Evolutionary conservation across 1,140 invertebrate species (phyloP), one percentile per base, ranked within the genome.

Genomic region (Anadara kagoshimensis): DNA sequence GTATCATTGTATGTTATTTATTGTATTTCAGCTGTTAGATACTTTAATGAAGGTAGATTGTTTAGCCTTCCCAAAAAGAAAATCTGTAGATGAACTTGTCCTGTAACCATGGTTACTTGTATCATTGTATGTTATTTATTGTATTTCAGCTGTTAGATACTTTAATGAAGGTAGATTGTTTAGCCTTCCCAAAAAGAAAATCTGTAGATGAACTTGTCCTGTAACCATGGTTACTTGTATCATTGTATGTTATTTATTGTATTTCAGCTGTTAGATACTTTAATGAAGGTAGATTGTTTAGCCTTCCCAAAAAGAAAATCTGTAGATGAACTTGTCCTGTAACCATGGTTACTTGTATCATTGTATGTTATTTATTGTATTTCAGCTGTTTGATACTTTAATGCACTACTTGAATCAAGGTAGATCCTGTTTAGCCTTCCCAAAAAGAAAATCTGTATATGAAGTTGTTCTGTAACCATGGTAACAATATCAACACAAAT

Each of bases 31-130:
- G 45, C 45, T 11, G 91, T 97, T 81, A 93, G 94, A 63, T 95
- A 94, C 71, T 90, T 98, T 67, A 94, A 96, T 85, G 92, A 95
- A 76, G 96, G 96, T 49, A 91, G 96, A 53, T 95, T 94, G 95
- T 82, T 91, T 98, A 80, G 94, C 97, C 65, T 93, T 97, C 69
- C 97, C 97, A 26, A 94, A 96, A 85, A 97, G 97, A 88, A 94
- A 95, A 87, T 95, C 96, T 53, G 95, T 98, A 80, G 95, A 97
- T 89, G 97, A 98, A 88, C 91, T 98, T 51, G 94, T 97, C n/a
- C n/a, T n/a, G n/a, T n/a, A n/a, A n/a, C n/a, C n/a, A n/a, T n/a
- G n/a, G n/a, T n/a, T n/a, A 49, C 18, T 18, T 49, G 45, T 11
- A 49, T 49, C 10, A 95, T 76, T 96, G 96, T 49, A 91, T 69